These are phyloP conservation scores for Scarus forsteni DNA, from an alignment of 2,797 vertebrate genomes.

Conservation along the genomic window DNA sequence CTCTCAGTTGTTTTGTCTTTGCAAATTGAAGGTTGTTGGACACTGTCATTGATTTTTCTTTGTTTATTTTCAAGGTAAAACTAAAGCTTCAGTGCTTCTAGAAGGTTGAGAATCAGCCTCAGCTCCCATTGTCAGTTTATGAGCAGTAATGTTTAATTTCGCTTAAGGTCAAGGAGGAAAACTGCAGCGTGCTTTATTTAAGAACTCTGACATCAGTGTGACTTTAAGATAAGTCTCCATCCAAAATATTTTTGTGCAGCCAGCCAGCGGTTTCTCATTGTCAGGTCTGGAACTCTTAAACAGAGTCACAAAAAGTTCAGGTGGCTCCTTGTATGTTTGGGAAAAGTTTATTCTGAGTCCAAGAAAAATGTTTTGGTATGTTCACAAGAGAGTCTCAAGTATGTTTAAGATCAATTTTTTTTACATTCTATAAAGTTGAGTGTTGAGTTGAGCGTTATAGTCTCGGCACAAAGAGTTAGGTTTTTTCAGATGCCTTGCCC, in stretches of 20 bases:
- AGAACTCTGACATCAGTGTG: background rate
- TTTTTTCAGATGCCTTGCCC: no score
- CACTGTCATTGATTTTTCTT: background rate
- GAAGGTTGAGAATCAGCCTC: background rate
- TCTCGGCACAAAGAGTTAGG: no score
- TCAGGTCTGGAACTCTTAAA: background rate
- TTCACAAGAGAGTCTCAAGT: no score
- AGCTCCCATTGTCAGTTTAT: background rate
- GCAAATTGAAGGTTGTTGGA: background rate
- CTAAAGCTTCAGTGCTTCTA: background rate
- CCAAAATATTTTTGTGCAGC: constrained; percentile 7
- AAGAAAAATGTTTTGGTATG: no score
- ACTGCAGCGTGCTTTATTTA: no score
- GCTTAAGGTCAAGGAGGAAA: background rate
- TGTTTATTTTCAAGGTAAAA: background rate
- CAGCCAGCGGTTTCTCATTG: constrained; percentile 5
- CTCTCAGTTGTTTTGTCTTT: background rate
- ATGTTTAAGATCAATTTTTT: no score
- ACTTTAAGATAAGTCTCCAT: background rate
- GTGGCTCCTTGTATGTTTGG: no score
- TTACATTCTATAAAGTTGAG: no score
- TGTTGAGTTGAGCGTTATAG: no score
- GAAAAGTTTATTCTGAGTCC: no score
- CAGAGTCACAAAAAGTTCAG: background rate
- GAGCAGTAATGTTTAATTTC: background rate